Evolutionary conservation across 2,888 invertebrate species (phyloP).

Genomic region (Caenorhabditis japonica): DNA sequence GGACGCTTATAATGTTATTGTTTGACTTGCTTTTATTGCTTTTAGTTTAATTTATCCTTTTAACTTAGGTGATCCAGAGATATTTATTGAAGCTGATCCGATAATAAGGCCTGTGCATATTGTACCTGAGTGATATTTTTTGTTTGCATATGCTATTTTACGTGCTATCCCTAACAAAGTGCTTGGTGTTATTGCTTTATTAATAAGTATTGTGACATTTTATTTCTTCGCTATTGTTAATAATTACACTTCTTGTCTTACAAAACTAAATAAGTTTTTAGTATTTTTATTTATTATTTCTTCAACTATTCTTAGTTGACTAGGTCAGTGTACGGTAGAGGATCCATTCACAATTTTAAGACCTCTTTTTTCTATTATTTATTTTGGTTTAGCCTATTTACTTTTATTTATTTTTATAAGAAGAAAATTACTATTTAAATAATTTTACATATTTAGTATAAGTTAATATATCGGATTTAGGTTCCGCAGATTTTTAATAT

Average conservation of each 20-base stretch:
- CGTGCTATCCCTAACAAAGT: constrained; percentile 87
- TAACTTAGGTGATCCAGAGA: constrained; percentile 82
- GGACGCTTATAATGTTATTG: constrained; percentile 78
- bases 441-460: constrained; percentile 60
- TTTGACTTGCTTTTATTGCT: constrained; percentile 80
- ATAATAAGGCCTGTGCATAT: constrained; percentile 85
- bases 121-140: constrained; percentile 88
- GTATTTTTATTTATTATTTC: constrained; percentile 63
- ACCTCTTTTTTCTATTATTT: constrained; percentile 64
- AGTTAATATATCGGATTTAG: constrained; percentile 66
- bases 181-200: constrained; percentile 84
- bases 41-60: constrained; percentile 81
- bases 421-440: constrained; percentile 60
- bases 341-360: constrained; percentile 63
- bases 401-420: constrained; percentile 59
- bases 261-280: constrained; percentile 61
- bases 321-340: constrained; percentile 64
- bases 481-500: constrained; percentile 60
- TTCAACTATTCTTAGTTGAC: constrained; percentile 63
- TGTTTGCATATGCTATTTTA: constrained; percentile 87
- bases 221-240: constrained; percentile 68
- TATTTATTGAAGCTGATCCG: constrained; percentile 84
- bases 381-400: constrained; percentile 61
- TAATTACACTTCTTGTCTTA: constrained; percentile 65
- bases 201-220: constrained; percentile 65